Percentiles rank a stretch among this genome's conserved stretches.
Conservation (phyloP, 2,113 vertebrate species). For the Laticauda colubrina region DNA sequence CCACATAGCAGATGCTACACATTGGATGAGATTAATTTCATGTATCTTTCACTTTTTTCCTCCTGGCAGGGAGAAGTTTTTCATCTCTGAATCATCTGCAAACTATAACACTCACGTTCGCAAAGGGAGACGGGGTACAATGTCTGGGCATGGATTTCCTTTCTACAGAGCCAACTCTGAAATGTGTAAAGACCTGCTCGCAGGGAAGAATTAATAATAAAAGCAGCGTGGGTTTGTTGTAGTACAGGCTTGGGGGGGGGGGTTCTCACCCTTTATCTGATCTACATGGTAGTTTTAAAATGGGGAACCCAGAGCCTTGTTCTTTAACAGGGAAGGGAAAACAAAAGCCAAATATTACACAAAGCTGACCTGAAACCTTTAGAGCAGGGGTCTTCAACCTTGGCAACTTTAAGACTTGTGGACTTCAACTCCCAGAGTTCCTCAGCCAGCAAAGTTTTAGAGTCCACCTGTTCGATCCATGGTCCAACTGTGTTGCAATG, state of each 20-base stretch:
- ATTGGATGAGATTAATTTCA: background rate
- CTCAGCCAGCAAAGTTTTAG: too few relatives aligned
- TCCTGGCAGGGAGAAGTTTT: conserved; percentile 57
- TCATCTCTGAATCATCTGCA: conserved; percentile 34
- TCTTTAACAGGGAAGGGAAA: background rate
- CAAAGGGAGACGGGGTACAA: conserved; percentile 18
- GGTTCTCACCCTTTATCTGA: background rate
- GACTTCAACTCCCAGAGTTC: too few relatives aligned
- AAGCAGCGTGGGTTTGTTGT: accelerated
- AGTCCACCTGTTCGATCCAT: too few relatives aligned
- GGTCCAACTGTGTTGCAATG: background rate
- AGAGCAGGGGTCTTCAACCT: background rate
- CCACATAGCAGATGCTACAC: background rate
- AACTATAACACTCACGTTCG: conserved; percentile 2
- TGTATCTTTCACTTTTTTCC: background rate
- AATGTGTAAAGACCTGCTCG: conserved; percentile 60
- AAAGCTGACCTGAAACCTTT: background rate
- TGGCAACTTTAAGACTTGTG: too few relatives aligned
- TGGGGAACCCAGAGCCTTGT: background rate
- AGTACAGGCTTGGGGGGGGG: background rate
- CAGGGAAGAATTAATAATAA: background rate
- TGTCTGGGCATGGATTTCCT: conserved; percentile 47
- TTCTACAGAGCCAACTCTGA: conserved; percentile 62
- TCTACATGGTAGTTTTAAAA: background rate
- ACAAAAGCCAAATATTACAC: background rate